These are phyloP conservation scores for Ctenicera cuprea DNA, from an alignment of 2,888 invertebrate species.

Conservation along the genomic window DNA sequence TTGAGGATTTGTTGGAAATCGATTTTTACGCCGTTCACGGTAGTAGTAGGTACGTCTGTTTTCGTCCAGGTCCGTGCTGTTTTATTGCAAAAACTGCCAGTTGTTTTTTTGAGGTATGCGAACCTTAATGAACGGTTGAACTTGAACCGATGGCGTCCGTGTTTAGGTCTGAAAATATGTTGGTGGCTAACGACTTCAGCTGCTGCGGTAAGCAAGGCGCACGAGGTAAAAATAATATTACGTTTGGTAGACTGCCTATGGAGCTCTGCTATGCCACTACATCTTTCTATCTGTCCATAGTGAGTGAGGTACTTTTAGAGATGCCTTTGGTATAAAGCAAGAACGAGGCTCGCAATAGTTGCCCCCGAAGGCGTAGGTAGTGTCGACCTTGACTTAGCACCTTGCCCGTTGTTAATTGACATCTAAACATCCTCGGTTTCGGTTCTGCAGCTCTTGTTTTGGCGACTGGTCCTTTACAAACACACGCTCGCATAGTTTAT, in stretches of 20 bases:
- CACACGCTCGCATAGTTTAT: slow-evolving; percentile 12
- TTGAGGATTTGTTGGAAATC: slow-evolving; percentile 12
- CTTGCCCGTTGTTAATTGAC: slow-evolving; percentile 54
- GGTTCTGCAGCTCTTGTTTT: slow-evolving; percentile 47
- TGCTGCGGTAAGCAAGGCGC: slow-evolving; percentile 16
- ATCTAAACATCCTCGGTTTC: slow-evolving; percentile 53
- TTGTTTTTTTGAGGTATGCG: slow-evolving; percentile 42
- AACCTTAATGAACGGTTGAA: slow-evolving; percentile 47
- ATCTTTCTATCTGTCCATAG: slow-evolving; percentile 33
- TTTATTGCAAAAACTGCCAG: slow-evolving; percentile 33
- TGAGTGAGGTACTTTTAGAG: slow-evolving; percentile 35
- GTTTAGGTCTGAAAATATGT: slow-evolving; percentile 50
- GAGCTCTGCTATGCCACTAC: slow-evolving; percentile 32
- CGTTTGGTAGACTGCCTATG: slow-evolving; percentile 25
- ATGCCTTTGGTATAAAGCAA: slow-evolving; percentile 43
- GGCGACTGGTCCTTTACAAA: slow-evolving; percentile 42
- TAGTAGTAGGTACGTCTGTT: slow-evolving; percentile 19
- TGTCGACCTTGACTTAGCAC: slow-evolving; percentile 53
- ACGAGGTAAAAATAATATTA: slow-evolving; percentile 44
- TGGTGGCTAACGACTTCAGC: slow-evolving; percentile 48
- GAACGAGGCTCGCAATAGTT: slow-evolving; percentile 50
- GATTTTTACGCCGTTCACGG: slow-evolving; percentile 6
- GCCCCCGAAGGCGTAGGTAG: slow-evolving; percentile 52
- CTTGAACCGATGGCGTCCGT: slow-evolving; percentile 49
- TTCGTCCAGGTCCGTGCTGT: slow-evolving; percentile 14